These are phyloP conservation scores for Hippopotamus amphibius DNA, from an alignment of 2,113 vertebrate species.

Conservation along the genomic window DNA sequence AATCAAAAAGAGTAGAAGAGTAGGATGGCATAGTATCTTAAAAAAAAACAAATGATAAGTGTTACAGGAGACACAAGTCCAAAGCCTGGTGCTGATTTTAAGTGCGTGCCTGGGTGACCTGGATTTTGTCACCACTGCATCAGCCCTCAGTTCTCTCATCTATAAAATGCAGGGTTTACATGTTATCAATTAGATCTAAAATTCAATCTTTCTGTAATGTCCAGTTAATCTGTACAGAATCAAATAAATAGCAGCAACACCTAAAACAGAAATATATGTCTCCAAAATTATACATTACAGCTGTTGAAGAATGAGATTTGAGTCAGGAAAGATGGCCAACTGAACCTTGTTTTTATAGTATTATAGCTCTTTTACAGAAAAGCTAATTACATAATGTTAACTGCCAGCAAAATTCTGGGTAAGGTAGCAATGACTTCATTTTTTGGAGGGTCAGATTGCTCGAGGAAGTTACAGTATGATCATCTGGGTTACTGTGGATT, in stretches of 20 bases:
- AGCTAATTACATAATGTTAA: neutral
- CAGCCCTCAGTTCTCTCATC: neutral
- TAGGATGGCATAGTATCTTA: neutral
- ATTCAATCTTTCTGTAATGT: neutral
- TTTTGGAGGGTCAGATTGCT: slow-evolving; percentile 13
- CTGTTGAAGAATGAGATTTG: neutral
- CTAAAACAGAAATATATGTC: too few relatives aligned
- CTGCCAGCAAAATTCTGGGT: neutral
- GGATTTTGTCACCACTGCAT: neutral
- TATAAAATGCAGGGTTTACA: neutral
- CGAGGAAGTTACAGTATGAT: neutral
- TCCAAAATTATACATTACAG: neutral
- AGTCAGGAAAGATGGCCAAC: neutral
- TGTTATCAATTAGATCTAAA: neutral
- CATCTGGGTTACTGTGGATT: neutral
- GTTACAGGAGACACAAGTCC: neutral
- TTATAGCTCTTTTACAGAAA: neutral
- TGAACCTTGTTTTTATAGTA: neutral
- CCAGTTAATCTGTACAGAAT: neutral
- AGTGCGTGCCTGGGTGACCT: neutral
- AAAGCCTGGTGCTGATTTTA: neutral
- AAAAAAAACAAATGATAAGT: neutral
- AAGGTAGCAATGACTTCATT: neutral
- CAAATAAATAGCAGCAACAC: neutral
- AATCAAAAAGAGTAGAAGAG: slow-evolving; percentile 15